Evolutionary conservation across 2,113 vertebrate species (phyloP).

Genomic region (Martes martes): DNA sequence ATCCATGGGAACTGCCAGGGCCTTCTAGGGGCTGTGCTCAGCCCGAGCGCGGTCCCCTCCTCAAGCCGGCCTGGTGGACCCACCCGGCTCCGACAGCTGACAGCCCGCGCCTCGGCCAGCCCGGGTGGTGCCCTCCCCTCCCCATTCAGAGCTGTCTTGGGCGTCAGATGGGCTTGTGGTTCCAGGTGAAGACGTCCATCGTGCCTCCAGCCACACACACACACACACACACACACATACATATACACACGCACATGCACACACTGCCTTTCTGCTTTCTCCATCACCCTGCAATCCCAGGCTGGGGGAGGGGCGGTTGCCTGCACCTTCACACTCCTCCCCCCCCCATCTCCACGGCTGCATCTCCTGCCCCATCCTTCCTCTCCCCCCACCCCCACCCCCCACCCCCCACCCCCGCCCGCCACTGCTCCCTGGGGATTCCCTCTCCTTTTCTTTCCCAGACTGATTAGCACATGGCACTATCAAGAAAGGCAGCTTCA

Average conservation of each 20-base stretch:
- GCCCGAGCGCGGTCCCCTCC: background rate
- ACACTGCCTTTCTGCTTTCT: background rate
- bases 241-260: background rate
- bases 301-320: background rate
- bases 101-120: background rate
- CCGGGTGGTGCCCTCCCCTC: background rate
- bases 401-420: background rate
- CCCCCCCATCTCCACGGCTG: background rate
- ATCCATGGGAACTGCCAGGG: background rate
- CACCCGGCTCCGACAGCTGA: background rate
- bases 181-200: background rate
- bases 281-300: background rate
- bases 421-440: background rate
- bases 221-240: background rate
- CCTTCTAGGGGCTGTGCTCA: background rate
- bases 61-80: background rate
- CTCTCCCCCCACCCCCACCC: no score
- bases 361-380: background rate
- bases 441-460: background rate
- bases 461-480: background rate
- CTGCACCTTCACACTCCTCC: accelerated
- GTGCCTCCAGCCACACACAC: accelerated
- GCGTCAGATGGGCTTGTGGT: background rate
- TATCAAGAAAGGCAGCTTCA: background rate
- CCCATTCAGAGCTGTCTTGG: background rate